Percentiles rank a stretch among this genome's conserved stretches.
Evolutionary conservation across 2,113 vertebrate species (phyloP).

Genomic region (Oophaga pumilio): DNA sequence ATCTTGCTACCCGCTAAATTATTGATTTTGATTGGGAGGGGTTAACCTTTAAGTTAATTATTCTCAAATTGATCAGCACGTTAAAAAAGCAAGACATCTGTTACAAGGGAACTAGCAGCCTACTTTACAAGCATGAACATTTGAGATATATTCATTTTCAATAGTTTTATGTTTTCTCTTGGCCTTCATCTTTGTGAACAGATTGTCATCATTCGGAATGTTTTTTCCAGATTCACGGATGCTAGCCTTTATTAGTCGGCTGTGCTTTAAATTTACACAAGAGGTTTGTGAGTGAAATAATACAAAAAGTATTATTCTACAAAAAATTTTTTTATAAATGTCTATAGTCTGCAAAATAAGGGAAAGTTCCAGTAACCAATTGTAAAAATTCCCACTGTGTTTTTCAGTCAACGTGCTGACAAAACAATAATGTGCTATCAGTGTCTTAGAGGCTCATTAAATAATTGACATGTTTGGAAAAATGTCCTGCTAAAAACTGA

Average conservation of each 20-base stretch:
- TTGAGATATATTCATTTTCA: slow-evolving; percentile 1
- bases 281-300: not conserved
- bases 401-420: no score
- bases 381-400: no score
- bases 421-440: no score
- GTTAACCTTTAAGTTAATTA: not conserved
- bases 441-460: no score
- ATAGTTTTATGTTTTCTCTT: slow-evolving; percentile 28
- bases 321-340: not conserved
- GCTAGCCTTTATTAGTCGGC: slow-evolving; percentile 23
- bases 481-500: no score
- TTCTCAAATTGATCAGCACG: not conserved
- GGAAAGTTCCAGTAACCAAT: no score
- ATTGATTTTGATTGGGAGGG: not conserved
- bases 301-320: not conserved
- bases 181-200: slow-evolving; percentile 29
- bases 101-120: not conserved
- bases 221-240: not conserved
- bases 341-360: not conserved
- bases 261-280: not conserved
- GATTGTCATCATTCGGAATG: slow-evolving; percentile 2
- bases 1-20: not conserved
- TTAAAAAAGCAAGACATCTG: slow-evolving; percentile 21
- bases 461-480: no score
- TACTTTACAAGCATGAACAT: not conserved